Conservation (phyloP, 2,797 vertebrate genomes). For the Chloroceryle inda region DNA sequence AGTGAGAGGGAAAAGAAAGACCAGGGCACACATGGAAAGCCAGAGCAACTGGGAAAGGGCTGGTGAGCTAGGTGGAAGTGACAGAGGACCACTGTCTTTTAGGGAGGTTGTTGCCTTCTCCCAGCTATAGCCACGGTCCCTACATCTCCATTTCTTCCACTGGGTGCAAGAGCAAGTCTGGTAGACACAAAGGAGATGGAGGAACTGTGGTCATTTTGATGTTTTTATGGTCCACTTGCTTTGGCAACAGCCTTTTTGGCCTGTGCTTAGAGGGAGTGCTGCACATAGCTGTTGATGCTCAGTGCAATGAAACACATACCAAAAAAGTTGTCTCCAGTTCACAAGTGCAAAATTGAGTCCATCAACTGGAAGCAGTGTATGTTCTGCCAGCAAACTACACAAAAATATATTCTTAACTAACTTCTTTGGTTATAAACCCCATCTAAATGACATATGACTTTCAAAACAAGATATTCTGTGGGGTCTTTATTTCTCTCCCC, state of each 20-base stretch:
- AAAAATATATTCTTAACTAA: background rate
- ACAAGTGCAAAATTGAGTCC: background rate
- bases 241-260: background rate
- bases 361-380: background rate
- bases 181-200: background rate
- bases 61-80: background rate
- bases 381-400: background rate
- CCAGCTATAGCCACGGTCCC: background rate
- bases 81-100: background rate
- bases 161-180: background rate
- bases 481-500: slow-evolving; percentile 41
- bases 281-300: background rate
- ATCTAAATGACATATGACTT: slow-evolving; percentile 38
- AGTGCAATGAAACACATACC: background rate
- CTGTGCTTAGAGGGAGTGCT: background rate
- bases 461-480: slow-evolving; percentile 33
- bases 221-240: background rate
- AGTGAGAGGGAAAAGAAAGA: background rate
- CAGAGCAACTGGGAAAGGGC: background rate
- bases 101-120: background rate
- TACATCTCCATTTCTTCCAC: background rate
- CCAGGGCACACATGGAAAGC: background rate
- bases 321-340: background rate
- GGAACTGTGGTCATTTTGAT: background rate
- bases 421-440: slow-evolving; percentile 4